phyloP scores from a whole-genome alignment of 2,797 vertebrate genomes.

The Astyanax mexicanus region DNA sequence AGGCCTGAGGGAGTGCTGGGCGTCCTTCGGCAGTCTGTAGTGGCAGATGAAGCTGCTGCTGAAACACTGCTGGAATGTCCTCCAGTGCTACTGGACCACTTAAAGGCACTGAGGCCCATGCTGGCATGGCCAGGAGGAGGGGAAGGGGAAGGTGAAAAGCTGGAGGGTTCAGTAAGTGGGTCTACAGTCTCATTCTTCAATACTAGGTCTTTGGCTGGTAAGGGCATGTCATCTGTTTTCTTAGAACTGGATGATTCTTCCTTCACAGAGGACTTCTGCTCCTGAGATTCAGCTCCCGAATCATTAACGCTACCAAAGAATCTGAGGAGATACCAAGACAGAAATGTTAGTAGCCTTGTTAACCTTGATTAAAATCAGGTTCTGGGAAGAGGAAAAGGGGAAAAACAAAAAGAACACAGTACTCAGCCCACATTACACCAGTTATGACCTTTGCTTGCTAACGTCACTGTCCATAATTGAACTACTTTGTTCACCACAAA shows the following conservation, averaged over 20 bases:
- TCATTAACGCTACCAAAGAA: conserved; percentile 29
- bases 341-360: neutral
- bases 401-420: too few species aligned
- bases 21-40: conserved; percentile 51
- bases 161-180: conserved; percentile 60
- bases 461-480: too few species aligned
- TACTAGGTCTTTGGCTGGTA: neutral
- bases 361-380: neutral
- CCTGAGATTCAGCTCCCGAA: neutral
- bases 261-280: conserved; percentile 38
- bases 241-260: conserved; percentile 20
- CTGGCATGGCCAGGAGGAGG: conserved; percentile 49
- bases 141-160: conserved; percentile 56
- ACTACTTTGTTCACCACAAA: too few species aligned
- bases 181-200: neutral
- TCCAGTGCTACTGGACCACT: conserved; percentile 72
- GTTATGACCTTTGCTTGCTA: neutral
- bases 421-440: neutral
- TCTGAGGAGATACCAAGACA: conserved; percentile 22
- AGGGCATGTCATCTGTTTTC: neutral
- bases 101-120: conserved; percentile 74
- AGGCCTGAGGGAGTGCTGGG: conserved; percentile 54
- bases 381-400: neutral
- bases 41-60: conserved; percentile 35
- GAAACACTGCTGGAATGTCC: conserved; percentile 48